Evolutionary conservation across 1,140 invertebrate species (phyloP).

Genomic region (Berghia stephanieae): DNA sequence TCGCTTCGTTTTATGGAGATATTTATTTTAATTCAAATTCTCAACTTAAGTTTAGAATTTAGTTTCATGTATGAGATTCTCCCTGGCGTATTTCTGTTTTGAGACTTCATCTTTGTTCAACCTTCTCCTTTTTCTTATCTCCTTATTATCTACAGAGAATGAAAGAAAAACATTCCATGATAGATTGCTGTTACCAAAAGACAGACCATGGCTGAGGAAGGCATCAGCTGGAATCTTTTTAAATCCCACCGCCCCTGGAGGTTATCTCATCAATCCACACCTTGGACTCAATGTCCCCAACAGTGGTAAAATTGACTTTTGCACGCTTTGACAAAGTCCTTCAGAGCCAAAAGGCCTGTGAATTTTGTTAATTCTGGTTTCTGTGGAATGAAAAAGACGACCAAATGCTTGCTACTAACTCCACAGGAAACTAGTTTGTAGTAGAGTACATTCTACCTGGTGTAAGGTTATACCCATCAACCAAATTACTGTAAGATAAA

Average conservation of each 20-base stretch:
- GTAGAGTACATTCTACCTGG: background rate
- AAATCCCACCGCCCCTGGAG: slow-evolving; percentile 63
- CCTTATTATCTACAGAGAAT: slow-evolving; percentile 70
- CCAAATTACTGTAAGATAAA: too few species aligned
- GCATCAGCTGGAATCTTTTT: slow-evolving; percentile 75
- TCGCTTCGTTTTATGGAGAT: background rate
- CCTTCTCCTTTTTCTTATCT: background rate
- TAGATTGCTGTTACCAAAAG: slow-evolving; percentile 74
- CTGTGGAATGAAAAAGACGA: background rate
- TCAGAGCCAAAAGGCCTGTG: too few species aligned
- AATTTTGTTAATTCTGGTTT: too few species aligned
- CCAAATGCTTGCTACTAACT: background rate
- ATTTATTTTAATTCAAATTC: background rate
- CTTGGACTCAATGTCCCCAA: slow-evolving; percentile 69
- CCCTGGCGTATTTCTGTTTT: background rate
- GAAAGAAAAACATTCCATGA: slow-evolving; percentile 74
- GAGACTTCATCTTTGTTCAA: background rate
- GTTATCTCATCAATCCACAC: slow-evolving; percentile 80
- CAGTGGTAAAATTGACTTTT: slow-evolving; percentile 59
- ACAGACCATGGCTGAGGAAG: slow-evolving; percentile 77
- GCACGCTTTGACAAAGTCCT: background rate
- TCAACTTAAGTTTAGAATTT: background rate
- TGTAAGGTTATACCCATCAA: too few species aligned
- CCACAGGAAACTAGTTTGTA: background rate
- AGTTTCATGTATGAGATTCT: background rate